Evolutionary conservation across 2,797 vertebrate species (phyloP).

Genomic region (Pteropus rufus): DNA sequence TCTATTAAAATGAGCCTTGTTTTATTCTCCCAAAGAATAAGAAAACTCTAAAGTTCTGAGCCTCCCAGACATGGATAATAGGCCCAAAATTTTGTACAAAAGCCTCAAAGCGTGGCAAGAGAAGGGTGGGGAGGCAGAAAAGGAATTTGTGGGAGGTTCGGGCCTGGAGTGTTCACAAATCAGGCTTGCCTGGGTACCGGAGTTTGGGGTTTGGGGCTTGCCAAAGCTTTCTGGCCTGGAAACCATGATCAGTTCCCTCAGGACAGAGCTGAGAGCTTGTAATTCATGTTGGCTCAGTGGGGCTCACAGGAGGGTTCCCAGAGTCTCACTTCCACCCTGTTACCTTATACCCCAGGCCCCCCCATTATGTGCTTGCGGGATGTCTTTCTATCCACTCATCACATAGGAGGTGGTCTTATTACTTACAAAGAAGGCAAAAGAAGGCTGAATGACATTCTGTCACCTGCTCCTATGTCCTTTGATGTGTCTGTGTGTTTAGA

Average conservation of each 20-base stretch:
- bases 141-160: not conserved
- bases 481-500: not conserved
- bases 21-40: constrained; percentile 61
- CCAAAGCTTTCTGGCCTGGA: constrained; percentile 10
- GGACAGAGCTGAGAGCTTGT: not conserved
- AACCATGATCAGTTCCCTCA: not conserved
- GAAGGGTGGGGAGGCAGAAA: not conserved
- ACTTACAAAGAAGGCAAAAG: not conserved
- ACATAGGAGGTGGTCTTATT: not conserved
- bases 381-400: not conserved
- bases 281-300: not conserved
- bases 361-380: not conserved
- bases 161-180: not conserved
- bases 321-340: not conserved
- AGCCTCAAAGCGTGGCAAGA: not conserved
- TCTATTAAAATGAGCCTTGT: constrained; percentile 65
- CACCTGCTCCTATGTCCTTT: not conserved
- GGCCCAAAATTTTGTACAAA: constrained; percentile 41
- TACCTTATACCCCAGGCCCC: no score
- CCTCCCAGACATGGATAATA: constrained; percentile 32
- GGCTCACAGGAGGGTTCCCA: not conserved
- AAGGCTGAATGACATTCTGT: not conserved
- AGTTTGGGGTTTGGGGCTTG: not conserved
- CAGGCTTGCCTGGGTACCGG: not conserved
- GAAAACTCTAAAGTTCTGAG: constrained; percentile 57